Conservation (phyloP, 2,113 vertebrate genomes). For the Pardalotus punctatus region DNA sequence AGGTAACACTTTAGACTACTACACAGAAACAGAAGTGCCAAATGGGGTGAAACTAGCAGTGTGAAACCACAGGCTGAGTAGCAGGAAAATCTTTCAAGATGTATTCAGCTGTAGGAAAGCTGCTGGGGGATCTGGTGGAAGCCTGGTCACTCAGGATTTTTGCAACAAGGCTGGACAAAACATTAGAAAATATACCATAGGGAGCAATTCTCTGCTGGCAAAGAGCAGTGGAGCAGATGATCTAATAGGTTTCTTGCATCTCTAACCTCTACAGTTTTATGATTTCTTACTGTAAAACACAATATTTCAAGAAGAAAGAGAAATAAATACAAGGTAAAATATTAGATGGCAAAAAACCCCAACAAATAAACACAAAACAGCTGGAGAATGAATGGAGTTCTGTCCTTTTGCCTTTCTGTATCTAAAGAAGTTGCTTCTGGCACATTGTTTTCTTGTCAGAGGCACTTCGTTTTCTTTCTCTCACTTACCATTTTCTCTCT, state of each 20-base stretch:
- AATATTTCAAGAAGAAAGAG: neutral
- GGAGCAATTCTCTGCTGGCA: constrained; percentile 4
- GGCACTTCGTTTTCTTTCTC: constrained; percentile 21
- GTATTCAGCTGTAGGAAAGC: neutral
- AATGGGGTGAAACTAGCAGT: neutral
- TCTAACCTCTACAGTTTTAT: constrained; percentile 4
- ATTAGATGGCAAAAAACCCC: neutral
- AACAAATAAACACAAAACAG: neutral
- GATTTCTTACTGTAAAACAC: neutral
- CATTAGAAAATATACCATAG: constrained; percentile 23
- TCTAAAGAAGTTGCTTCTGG: constrained; percentile 20
- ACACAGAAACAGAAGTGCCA: neutral
- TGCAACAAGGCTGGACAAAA: constrained; percentile 38
- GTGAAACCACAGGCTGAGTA: neutral
- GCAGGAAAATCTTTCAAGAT: constrained; percentile 6
- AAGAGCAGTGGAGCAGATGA: constrained; percentile 5
- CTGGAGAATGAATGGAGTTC: neutral
- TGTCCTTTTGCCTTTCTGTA: neutral
- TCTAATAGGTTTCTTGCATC: constrained; percentile 27
- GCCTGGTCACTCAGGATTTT: constrained; percentile 31
- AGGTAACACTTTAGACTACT: neutral
- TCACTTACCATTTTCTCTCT: constrained; percentile 36
- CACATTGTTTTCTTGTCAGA: constrained; percentile 41
- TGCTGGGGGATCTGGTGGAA: neutral
- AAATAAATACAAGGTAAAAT: constrained; percentile 2